Evolutionary conservation across 2,797 vertebrate species (phyloP), one percentile per base, ranked within the genome.

Genomic region (Novumbra hubbsi): DNA sequence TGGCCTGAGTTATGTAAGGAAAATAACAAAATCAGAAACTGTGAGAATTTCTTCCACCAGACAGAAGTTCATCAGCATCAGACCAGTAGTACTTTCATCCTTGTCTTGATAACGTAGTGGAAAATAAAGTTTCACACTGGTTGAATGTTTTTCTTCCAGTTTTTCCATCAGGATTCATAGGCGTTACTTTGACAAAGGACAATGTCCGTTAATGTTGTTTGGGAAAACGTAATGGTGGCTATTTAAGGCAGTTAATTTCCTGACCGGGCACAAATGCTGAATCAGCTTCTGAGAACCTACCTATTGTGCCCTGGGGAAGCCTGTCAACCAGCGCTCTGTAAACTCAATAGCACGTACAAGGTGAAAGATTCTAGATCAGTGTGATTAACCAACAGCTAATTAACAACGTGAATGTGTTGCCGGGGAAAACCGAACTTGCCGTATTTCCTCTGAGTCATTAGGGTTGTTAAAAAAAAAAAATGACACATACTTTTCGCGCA

Each of bases 371-470:
- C 80, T 76, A 78, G 34, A 73, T 83, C 74, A 78, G 57, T 72
- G 62, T 84, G 78, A 89, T 85, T 87, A 85, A 79, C 76, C 73
- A 83, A 78, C 76, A 82, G 11, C 66, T 72, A 79, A 82, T 88
- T 84, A 85, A 81, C 70, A 81, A 70, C 48, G 64, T 28, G 68
- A 78, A 65, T 48, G 64, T 45, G 71, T 38, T 76, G 71, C 34
- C 14, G 50, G 60, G 49, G 71, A 66, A 79, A 79, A 83, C 75
- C 9, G 7, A 17, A 21, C 76, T 77, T 77, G 73, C 79, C 75
- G 52, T 17, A 2, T 9, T 4, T 66, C 28, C 60, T 32, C 30
- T 7, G 30, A 57, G 82, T 72, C 45, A 5, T 75, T 82, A 80
- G 84, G 86, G 72, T 72, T 80, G 80, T 84, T 72, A 7, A 38